A percentile compares a stretch with the other conserved stretches of the same genome.
Evolutionary conservation across 2,888 invertebrate species (phyloP).

Genomic region (Salpingus planirostris): DNA sequence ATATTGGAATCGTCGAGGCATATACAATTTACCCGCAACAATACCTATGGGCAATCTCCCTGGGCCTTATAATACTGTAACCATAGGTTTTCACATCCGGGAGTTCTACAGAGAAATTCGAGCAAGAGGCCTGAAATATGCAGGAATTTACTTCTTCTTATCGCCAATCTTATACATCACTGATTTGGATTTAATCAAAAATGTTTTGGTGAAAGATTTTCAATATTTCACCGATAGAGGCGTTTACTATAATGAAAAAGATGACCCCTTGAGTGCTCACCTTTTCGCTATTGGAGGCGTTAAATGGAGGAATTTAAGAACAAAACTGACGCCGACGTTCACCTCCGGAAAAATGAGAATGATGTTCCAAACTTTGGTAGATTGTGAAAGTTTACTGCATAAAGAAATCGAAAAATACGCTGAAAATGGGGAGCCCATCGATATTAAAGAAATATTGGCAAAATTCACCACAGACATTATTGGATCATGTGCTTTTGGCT

Average conservation of each 20-base stretch:
- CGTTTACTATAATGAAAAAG: slow-evolving; percentile 25
- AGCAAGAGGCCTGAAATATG: slow-evolving; percentile 16
- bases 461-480: slow-evolving; percentile 46
- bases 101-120: slow-evolving; percentile 16
- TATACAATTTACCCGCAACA: slow-evolving; percentile 21
- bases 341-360: slow-evolving; percentile 42
- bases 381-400: slow-evolving; percentile 27
- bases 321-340: slow-evolving; percentile 39
- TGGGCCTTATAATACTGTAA: slow-evolving; percentile 12
- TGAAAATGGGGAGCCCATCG: slow-evolving; percentile 26
- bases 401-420: slow-evolving; percentile 19
- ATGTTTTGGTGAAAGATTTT: slow-evolving; percentile 33
- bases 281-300: slow-evolving; percentile 27
- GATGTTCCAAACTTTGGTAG: slow-evolving; percentile 34
- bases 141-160: slow-evolving; percentile 21
- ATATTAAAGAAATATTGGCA: slow-evolving; percentile 40
- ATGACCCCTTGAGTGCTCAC: slow-evolving; percentile 28
- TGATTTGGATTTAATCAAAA: slow-evolving; percentile 30
- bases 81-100: slow-evolving; percentile 5
- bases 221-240: slow-evolving; percentile 30
- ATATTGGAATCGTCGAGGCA: slow-evolving; percentile 25
- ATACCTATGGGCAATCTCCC: slow-evolving; percentile 27
- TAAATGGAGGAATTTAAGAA: slow-evolving; percentile 38
- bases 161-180: slow-evolving; percentile 27
- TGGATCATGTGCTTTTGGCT: slow-evolving; percentile 48